Conservation (phyloP, 2,113 vertebrate species). For the Mystacornis crossleyi region DNA sequence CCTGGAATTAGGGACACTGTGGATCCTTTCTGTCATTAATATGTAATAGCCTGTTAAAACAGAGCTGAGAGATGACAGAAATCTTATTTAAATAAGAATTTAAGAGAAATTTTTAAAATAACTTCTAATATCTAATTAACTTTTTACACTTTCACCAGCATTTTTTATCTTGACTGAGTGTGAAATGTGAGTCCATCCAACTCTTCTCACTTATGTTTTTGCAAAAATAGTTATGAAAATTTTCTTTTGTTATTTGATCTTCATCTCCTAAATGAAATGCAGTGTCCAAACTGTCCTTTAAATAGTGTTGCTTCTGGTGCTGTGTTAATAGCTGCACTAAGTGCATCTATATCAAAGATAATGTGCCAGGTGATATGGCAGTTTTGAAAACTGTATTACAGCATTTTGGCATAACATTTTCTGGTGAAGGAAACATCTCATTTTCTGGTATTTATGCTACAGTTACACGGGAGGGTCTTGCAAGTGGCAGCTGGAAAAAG, state of each 20-base stretch:
- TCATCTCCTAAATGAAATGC: neutral
- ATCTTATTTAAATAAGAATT: neutral
- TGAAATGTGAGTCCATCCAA: neutral
- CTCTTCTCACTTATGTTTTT: neutral
- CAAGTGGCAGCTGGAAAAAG: neutral
- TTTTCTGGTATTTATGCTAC: neutral
- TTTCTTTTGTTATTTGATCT: neutral
- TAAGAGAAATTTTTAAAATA: neutral
- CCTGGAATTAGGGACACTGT: neutral
- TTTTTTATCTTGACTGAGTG: neutral
- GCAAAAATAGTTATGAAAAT: neutral
- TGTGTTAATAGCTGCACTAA: neutral
- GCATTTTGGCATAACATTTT: neutral
- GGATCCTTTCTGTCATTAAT: neutral
- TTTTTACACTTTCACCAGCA: neutral
- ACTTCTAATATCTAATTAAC: neutral
- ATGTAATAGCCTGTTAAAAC: neutral
- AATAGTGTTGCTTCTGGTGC: neutral
- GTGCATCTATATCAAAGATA: neutral
- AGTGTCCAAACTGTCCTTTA: neutral
- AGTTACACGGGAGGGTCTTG: neutral
- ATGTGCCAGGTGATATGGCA: neutral
- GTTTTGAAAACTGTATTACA: neutral
- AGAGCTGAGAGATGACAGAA: neutral
- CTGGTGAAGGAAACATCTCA: neutral